Conservation (phyloP, 2,113 vertebrate genomes). For the Phyllopteryx taeniolatus region DNA sequence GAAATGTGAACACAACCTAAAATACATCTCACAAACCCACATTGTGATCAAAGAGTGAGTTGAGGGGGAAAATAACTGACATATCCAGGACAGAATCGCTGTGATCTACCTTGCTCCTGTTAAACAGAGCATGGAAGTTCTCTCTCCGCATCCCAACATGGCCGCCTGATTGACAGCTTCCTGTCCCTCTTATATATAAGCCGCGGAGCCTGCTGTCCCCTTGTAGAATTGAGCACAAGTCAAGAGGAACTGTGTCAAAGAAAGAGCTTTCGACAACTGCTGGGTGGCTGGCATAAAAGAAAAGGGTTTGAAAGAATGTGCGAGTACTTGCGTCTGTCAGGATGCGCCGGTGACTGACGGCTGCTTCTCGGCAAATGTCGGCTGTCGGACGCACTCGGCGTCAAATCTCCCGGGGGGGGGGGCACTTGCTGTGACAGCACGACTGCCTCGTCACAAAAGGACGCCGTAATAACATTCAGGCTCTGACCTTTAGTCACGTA, state of each 20-base stretch:
- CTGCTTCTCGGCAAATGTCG: constrained; percentile 52
- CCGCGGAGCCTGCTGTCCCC: constrained; percentile 9
- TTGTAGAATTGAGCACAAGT: constrained; percentile 22
- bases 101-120: constrained; percentile 48
- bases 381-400: constrained; percentile 41
- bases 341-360: constrained; percentile 42
- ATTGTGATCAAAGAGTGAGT: constrained; percentile 8
- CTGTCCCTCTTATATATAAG: constrained; percentile 25
- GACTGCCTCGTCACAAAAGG: constrained; percentile 29
- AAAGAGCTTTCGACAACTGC: not conserved
- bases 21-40: constrained; percentile 3
- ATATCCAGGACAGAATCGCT: constrained; percentile 24
- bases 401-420: constrained; percentile 25
- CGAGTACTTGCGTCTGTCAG: constrained; percentile 10
- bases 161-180: constrained; percentile 40
- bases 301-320: constrained; percentile 6
- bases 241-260: constrained; percentile 20
- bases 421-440: constrained; percentile 27
- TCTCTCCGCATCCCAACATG: constrained; percentile 25
- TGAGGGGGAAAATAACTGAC: not conserved
- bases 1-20: not conserved
- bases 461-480: constrained; percentile 29
- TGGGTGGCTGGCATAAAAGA: constrained; percentile 1
- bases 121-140: constrained; percentile 34
- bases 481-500: constrained; percentile 43